Conservation (phyloP, 1,140 invertebrate genomes). For the Galleria mellonella region DNA sequence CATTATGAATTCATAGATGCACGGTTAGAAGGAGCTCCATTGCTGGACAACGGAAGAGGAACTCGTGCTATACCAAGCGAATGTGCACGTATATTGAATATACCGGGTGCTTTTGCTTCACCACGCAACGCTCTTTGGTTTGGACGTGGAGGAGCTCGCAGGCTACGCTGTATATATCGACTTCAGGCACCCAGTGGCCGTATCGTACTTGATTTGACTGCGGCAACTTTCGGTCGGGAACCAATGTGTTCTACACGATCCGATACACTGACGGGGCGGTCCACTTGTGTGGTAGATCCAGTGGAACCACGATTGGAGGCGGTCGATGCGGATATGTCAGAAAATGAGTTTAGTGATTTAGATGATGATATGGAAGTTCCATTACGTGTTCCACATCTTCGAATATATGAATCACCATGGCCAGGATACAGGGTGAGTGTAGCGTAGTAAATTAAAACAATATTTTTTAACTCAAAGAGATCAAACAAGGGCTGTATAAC, state of each 20-base stretch:
- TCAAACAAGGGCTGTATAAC: too few species aligned
- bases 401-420: constrained; percentile 56
- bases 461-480: neutral
- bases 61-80: constrained; percentile 34
- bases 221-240: constrained; percentile 50
- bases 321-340: constrained; percentile 11
- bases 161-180: constrained; percentile 84
- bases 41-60: constrained; percentile 30
- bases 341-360: constrained; percentile 29
- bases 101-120: constrained; percentile 80
- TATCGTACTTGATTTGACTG: constrained; percentile 71
- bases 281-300: constrained; percentile 36
- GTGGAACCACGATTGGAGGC: constrained; percentile 21
- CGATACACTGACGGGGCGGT: constrained; percentile 82
- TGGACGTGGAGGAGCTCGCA: constrained; percentile 83
- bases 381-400: constrained; percentile 41
- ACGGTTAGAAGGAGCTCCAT: constrained; percentile 72
- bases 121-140: constrained; percentile 83
- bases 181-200: constrained; percentile 81
- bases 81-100: constrained; percentile 54
- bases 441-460: neutral
- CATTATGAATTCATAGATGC: constrained; percentile 92
- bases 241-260: constrained; percentile 79
- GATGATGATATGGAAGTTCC: constrained; percentile 44
- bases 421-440: constrained; percentile 47